Evolutionary conservation across 2,888 invertebrate species (phyloP).

Genomic region (Boloria selene): DNA sequence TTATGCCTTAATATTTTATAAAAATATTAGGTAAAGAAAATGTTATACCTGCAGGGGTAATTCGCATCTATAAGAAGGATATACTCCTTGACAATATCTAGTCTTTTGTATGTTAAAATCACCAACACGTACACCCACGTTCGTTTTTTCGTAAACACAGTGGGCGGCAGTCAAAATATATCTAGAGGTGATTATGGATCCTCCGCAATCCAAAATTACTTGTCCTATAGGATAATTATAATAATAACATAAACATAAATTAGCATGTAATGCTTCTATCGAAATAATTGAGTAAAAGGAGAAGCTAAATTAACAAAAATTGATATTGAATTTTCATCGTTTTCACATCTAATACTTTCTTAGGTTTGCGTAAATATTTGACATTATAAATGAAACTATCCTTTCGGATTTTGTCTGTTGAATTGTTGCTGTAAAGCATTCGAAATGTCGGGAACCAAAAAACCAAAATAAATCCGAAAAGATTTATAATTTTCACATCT

Average conservation of each 20-base stretch:
- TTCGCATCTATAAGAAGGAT: slow-evolving; percentile 35
- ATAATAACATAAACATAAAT: slow-evolving; percentile 16
- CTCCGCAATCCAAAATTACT: slow-evolving; percentile 66
- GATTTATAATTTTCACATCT: too few relatives aligned
- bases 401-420: too few relatives aligned
- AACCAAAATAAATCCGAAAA: too few relatives aligned
- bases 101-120: slow-evolving; percentile 36
- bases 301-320: too few relatives aligned
- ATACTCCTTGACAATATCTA: slow-evolving; percentile 38
- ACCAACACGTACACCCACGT: slow-evolving; percentile 41
- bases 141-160: slow-evolving; percentile 34
- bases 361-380: too few relatives aligned
- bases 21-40: background rate
- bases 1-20: too few relatives aligned
- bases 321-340: too few relatives aligned
- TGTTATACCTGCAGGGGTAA: slow-evolving; percentile 36
- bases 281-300: background rate
- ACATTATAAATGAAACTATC: too few relatives aligned
- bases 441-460: too few relatives aligned
- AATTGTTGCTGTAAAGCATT: too few relatives aligned
- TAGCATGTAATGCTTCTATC: slow-evolving; percentile 35
- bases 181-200: slow-evolving; percentile 43
- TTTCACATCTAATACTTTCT: too few relatives aligned
- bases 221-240: slow-evolving; percentile 32
- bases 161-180: slow-evolving; percentile 45